Evolutionary conservation across 2,797 vertebrate species (phyloP).

Genomic region (Loris lydekkerianus): DNA sequence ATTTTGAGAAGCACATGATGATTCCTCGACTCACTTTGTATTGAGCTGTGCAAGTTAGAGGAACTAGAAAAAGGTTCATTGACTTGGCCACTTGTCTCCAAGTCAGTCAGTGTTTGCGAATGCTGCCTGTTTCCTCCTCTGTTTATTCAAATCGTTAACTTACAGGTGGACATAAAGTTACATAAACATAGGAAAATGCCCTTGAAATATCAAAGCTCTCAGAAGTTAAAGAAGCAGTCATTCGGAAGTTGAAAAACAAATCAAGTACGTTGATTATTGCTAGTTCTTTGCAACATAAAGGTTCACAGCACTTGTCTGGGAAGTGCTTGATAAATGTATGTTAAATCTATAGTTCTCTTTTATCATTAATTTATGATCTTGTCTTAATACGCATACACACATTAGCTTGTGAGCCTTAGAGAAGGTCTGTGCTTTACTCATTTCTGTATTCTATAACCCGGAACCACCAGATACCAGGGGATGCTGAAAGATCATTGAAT

Average conservation of each 20-base stretch:
- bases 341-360: neutral
- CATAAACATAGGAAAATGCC: slow-evolving; percentile 49
- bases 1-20: slow-evolving; percentile 79
- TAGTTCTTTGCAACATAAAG: slow-evolving; percentile 11
- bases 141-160: slow-evolving; percentile 68
- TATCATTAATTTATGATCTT: neutral
- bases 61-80: slow-evolving; percentile 79
- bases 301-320: neutral
- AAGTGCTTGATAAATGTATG: neutral
- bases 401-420: slow-evolving; percentile 67
- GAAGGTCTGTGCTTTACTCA: neutral
- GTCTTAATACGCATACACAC: neutral
- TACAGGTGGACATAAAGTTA: slow-evolving; percentile 63
- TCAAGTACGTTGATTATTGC: neutral
- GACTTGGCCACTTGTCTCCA: slow-evolving; percentile 79
- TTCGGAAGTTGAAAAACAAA: slow-evolving; percentile 20
- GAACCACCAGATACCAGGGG: slow-evolving; percentile 45
- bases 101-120: slow-evolving; percentile 76
- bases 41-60: slow-evolving; percentile 81
- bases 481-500: neutral
- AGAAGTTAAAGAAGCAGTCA: slow-evolving; percentile 13
- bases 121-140: slow-evolving; percentile 59
- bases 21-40: slow-evolving; percentile 55
- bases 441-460: slow-evolving; percentile 50
- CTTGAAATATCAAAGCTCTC: slow-evolving; percentile 65